These are phyloP conservation scores for Craseonycteris thonglongyai DNA, from an alignment of 2,113 vertebrate genomes.

Conservation along the genomic window DNA sequence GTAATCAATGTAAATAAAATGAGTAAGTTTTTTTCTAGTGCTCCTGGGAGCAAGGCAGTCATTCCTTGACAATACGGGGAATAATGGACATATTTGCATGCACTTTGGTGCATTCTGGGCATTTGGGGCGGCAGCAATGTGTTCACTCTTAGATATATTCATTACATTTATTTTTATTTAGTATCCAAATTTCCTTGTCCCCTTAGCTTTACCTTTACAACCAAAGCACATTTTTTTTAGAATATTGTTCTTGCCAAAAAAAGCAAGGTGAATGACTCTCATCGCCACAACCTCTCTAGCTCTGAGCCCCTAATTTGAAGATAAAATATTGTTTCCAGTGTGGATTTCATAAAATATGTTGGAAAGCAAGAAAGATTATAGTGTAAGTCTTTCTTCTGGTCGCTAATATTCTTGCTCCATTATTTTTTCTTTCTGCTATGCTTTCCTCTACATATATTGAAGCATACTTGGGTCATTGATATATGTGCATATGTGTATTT, in stretches of 20 bases:
- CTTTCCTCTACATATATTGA: not conserved
- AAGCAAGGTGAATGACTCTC: not conserved
- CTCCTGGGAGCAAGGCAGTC: not conserved
- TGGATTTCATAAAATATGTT: constrained; percentile 27
- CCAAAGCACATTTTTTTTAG: constrained; percentile 20
- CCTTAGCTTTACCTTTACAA: not conserved
- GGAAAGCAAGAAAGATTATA: not conserved
- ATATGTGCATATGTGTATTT: not conserved
- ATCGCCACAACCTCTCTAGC: constrained; percentile 4
- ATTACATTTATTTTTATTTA: not conserved
- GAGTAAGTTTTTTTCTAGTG: not conserved
- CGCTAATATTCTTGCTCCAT: not conserved
- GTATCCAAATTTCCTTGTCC: not conserved
- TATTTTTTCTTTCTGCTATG: not conserved
- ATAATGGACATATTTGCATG: not conserved
- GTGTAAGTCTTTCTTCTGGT: not conserved
- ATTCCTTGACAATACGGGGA: not conserved
- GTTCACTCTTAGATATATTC: not conserved
- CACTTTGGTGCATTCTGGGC: not conserved
- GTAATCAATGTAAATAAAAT: not conserved
- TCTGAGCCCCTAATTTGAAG: constrained; percentile 5
- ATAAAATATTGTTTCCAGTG: constrained; percentile 14
- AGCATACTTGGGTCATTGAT: not conserved
- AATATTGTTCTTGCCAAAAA: not conserved
- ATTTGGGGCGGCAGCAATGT: not conserved